Conservation (phyloP, 2,113 vertebrate genomes). For the Nothocercus nigrocapillus region DNA sequence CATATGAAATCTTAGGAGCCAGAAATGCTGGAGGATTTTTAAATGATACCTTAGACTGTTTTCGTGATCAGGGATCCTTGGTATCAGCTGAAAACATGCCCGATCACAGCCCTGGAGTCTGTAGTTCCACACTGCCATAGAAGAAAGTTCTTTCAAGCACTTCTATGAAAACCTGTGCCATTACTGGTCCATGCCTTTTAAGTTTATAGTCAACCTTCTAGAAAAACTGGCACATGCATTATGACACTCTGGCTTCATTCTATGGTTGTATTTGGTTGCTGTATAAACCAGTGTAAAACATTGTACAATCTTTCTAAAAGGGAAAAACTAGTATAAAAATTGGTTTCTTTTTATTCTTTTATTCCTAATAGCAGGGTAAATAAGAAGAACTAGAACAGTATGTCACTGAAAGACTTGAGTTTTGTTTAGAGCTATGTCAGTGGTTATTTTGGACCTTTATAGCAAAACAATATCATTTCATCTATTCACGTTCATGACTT, state of each 20-base stretch:
- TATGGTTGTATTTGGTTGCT: neutral
- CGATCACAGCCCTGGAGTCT: neutral
- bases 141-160: neutral
- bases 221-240: slow-evolving; percentile 2
- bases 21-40: neutral
- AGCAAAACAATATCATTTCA: slow-evolving; percentile 32
- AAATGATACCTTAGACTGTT: neutral
- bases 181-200: neutral
- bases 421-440: slow-evolving; percentile 20
- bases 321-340: slow-evolving; percentile 13
- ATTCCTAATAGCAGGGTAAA: slow-evolving; percentile 8
- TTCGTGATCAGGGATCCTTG: neutral
- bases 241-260: neutral
- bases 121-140: neutral
- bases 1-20: neutral
- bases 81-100: neutral
- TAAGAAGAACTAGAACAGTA: neutral
- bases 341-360: neutral
- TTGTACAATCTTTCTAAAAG: neutral
- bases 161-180: neutral
- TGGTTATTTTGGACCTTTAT: slow-evolving; percentile 29
- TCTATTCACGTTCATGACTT: slow-evolving; percentile 40
- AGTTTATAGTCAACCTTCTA: neutral
- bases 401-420: slow-evolving; percentile 17
- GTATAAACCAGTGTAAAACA: neutral